Base-by-base conservation (phyloP, 2,888 invertebrate species). In the Drosophila imparisetae region DNA sequence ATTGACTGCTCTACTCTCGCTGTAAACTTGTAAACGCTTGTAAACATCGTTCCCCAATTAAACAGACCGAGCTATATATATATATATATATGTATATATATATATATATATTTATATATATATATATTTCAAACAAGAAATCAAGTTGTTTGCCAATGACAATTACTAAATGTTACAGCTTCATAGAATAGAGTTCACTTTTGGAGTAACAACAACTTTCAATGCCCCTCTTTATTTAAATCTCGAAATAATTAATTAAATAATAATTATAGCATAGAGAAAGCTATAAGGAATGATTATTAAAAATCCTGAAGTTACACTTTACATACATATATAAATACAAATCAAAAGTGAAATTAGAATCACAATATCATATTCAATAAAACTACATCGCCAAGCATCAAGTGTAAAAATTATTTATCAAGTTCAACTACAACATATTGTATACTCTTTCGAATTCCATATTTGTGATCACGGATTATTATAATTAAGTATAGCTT, bases 71-170 rank as follows among this genome's bases (percentile, higher is more conserved):
- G 18, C 6, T n/a, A 21, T 59, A 40, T 38, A 8, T 8, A 2
- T 6, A 15, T 60, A 27, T 36, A 54, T 61, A 32, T 18, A 50
- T 18, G 21, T n/a, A 53, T 63, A 24, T 18, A 30, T 29, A n/a
- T 62, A 21, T 59, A 40, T 38, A 8, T 8, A 2, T 6, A 15
- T 60, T 24, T 36, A 54, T 61, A 32, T 18, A 50, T 18, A 30
- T n/a, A 53, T 63, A 24, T 18, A 30, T 29, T 32, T 11, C 29
- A 58, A 72, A 72, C 58, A 65, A 67, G 4, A 15, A 21, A 21
- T n/a, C 48, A 29, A 29, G 10, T 60, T 78, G 34, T 59, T 71
- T 65, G 38, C 11, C 13, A 24, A 59, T n/a, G 48, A 21, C 24
- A 8, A 7, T 13, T 11, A 45, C 6, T 1, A 13, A 1, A 45